phyloP scores from a whole-genome alignment of 2,113 vertebrate genomes.

The Pterocles orientalis region DNA sequence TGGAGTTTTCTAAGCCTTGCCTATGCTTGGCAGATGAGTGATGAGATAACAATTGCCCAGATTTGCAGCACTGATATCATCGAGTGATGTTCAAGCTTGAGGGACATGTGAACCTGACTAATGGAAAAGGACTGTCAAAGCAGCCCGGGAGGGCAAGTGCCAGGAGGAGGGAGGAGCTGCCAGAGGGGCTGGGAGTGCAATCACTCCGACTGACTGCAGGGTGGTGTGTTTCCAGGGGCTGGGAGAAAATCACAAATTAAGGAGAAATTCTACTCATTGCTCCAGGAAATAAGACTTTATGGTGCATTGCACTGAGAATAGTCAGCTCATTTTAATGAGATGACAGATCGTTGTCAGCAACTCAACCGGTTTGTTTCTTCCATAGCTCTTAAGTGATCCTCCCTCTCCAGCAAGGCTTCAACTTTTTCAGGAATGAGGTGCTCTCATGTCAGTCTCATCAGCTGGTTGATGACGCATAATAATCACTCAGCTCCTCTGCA shows the following conservation, averaged over 20 bases:
- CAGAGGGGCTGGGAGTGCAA: neutral
- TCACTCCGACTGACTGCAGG: neutral
- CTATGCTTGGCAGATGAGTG: neutral
- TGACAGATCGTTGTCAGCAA: neutral
- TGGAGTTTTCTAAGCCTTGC: neutral
- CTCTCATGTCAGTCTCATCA: neutral
- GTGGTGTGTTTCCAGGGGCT: neutral
- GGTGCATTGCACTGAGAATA: neutral
- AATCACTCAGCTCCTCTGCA: neutral
- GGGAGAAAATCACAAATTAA: neutral
- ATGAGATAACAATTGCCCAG: neutral
- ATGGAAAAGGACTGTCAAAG: neutral
- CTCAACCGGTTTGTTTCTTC: neutral
- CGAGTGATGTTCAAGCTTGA: neutral
- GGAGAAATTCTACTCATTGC: neutral
- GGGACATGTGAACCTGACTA: neutral
- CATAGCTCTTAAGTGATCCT: neutral
- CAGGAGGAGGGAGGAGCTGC: neutral
- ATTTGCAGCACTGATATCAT: neutral
- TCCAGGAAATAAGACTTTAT: neutral
- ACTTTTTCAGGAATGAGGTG: neutral
- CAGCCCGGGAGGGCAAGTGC: neutral
- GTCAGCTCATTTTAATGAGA: neutral
- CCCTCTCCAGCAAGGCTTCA: neutral
- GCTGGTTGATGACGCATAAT: neutral